Evolutionary conservation across 2,113 vertebrate genomes (phyloP).

Genomic region (Salvelinus alpinus): DNA sequence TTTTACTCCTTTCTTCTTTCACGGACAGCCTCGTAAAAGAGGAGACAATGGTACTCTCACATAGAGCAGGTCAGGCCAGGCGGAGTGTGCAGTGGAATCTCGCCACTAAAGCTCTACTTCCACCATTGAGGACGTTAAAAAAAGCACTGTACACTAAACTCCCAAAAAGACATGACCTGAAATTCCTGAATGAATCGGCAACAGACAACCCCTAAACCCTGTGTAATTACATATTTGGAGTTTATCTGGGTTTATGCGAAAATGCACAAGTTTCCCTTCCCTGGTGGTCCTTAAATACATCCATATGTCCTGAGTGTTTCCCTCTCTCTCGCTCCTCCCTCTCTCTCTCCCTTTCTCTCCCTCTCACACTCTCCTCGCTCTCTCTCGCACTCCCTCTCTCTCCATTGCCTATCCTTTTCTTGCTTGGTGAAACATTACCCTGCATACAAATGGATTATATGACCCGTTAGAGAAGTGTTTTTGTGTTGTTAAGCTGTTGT

Average conservation of each 20-base stretch:
- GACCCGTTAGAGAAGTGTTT: slow-evolving; percentile 62
- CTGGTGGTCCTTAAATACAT: slow-evolving; percentile 85
- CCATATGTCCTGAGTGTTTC: slow-evolving; percentile 79
- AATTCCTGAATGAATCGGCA: slow-evolving; percentile 80
- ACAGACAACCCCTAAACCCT: slow-evolving; percentile 79
- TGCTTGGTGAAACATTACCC: slow-evolving; percentile 55
- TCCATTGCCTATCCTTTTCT: neutral
- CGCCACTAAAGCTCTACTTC: slow-evolving; percentile 58
- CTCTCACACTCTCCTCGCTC: slow-evolving; percentile 34
- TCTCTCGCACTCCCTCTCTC: slow-evolving; percentile 20
- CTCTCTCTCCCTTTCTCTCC: slow-evolving; percentile 29
- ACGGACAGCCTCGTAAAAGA: slow-evolving; percentile 68
- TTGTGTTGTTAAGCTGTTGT: slow-evolving; percentile 74
- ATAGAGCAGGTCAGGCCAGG: slow-evolving; percentile 45
- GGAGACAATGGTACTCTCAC: slow-evolving; percentile 61
- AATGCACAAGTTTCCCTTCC: slow-evolving; percentile 81
- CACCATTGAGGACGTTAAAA: slow-evolving; percentile 62
- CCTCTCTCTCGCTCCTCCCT: slow-evolving; percentile 57
- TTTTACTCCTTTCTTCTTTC: slow-evolving; percentile 69
- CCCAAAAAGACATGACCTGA: slow-evolving; percentile 69
- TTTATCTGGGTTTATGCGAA: slow-evolving; percentile 82
- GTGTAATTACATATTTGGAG: slow-evolving; percentile 84
- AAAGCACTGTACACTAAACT: slow-evolving; percentile 57
- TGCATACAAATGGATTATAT: slow-evolving; percentile 57
- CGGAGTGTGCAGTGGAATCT: slow-evolving; percentile 46